These are phyloP conservation scores for Aythya baeri DNA, from an alignment of 2,113 vertebrate genomes.

Conservation along the genomic window DNA sequence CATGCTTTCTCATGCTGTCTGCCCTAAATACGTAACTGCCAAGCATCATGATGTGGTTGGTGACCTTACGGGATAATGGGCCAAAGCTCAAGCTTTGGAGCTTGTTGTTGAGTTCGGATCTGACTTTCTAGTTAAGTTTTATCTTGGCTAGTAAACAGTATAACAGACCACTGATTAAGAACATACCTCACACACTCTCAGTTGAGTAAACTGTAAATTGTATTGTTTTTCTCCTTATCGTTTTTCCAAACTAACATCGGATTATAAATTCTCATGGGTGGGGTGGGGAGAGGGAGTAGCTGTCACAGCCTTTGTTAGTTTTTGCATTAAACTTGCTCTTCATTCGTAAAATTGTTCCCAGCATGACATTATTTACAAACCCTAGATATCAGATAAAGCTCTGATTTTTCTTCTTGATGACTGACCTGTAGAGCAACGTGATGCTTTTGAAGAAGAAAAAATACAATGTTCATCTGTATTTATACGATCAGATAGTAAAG, in stretches of 20 bases:
- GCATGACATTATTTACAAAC: background rate
- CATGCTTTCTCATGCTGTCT: background rate
- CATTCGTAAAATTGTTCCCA: background rate
- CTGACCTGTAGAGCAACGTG: background rate
- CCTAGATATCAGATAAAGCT: background rate
- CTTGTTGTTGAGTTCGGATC: background rate
- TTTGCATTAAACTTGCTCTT: background rate
- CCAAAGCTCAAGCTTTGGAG: accelerated
- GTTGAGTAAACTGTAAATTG: background rate
- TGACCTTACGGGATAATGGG: background rate
- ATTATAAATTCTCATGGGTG: background rate
- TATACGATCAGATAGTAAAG: background rate
- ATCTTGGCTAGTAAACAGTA: background rate
- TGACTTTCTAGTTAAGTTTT: background rate
- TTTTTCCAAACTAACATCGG: background rate
- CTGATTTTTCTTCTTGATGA: background rate
- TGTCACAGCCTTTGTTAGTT: background rate
- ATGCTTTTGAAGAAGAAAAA: background rate
- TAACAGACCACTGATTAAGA: no score
- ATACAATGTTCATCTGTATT: accelerated
- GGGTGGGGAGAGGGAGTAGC: no score
- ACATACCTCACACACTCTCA: background rate
- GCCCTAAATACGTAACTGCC: accelerated
- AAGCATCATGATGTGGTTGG: accelerated
- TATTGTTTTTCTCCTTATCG: background rate